Percentiles rank a stretch among this genome's conserved stretches.
Evolutionary conservation across 1,140 invertebrate species (phyloP).

Genomic region (Akabosia matsudoensis): DNA sequence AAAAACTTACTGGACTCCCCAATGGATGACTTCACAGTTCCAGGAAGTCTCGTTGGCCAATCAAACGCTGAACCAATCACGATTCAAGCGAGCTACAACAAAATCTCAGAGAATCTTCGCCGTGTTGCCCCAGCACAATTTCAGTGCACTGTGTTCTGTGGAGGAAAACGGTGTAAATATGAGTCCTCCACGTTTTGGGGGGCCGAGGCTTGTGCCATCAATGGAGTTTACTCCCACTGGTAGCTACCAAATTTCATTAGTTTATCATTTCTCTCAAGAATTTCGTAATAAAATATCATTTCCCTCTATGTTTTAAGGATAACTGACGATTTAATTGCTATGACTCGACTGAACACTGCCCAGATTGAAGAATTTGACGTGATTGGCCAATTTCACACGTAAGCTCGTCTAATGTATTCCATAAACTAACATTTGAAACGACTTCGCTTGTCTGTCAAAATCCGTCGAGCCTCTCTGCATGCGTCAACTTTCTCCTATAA

Average conservation of each 20-base stretch:
- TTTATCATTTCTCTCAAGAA: too few species aligned
- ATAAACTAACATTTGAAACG: too few species aligned
- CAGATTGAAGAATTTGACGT: constrained; percentile 70
- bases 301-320: constrained; percentile 61
- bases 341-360: constrained; percentile 75
- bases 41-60: background rate
- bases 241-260: constrained; percentile 50
- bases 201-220: constrained; percentile 66
- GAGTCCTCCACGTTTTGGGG: constrained; percentile 66
- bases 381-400: constrained; percentile 75
- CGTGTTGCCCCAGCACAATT: constrained; percentile 62
- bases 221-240: constrained; percentile 80
- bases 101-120: constrained; percentile 59
- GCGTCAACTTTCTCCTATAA: too few species aligned
- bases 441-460: too few species aligned
- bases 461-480: too few species aligned
- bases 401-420: too few species aligned
- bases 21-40: constrained; percentile 33
- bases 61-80: constrained; percentile 34
- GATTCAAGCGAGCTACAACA: constrained; percentile 53
- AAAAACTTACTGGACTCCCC: too few species aligned
- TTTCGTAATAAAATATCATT: background rate
- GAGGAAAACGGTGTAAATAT: constrained; percentile 76
- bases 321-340: constrained; percentile 79
- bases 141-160: constrained; percentile 76